Conservation (phyloP, 2,888 invertebrate species). For the Hylaea fasciaria region DNA sequence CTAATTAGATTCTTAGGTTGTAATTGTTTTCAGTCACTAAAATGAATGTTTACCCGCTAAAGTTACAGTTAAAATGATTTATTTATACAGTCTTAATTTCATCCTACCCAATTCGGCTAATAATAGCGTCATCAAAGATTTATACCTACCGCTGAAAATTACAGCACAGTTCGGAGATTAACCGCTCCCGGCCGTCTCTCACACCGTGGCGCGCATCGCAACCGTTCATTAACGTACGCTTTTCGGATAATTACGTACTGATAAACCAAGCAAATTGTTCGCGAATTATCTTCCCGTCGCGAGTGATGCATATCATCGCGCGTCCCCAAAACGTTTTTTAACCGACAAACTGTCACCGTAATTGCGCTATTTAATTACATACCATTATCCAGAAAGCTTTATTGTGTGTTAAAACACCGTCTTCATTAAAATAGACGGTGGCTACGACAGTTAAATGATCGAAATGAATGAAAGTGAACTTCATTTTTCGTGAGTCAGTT, state of each 20-base stretch:
- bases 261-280: constrained; percentile 82
- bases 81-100: constrained; percentile 8
- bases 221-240: constrained; percentile 78
- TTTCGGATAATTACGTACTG: constrained; percentile 82
- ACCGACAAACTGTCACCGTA: constrained; percentile 60
- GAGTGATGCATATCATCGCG: constrained; percentile 73
- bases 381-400: constrained; percentile 57
- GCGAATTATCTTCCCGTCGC: constrained; percentile 71
- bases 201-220: constrained; percentile 57
- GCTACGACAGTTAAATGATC: constrained; percentile 12
- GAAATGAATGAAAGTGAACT: constrained; percentile 29
- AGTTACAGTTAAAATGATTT: neutral
- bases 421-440: constrained; percentile 38
- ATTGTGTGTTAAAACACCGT: constrained; percentile 58
- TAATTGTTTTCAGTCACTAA: too few relatives aligned
- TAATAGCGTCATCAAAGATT: constrained; percentile 28
- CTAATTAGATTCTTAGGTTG: too few relatives aligned
- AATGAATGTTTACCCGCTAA: neutral
- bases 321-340: constrained; percentile 61
- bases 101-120: constrained; percentile 12
- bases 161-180: constrained; percentile 11
- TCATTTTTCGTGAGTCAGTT: constrained; percentile 24
- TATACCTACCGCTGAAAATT: constrained; percentile 17
- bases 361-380: constrained; percentile 61
- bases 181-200: constrained; percentile 52